A percentile compares a stretch with the other conserved stretches of the same genome.
phyloP scores from a whole-genome alignment of 2,113 vertebrate species.

The Acrocephalus kingi region DNA sequence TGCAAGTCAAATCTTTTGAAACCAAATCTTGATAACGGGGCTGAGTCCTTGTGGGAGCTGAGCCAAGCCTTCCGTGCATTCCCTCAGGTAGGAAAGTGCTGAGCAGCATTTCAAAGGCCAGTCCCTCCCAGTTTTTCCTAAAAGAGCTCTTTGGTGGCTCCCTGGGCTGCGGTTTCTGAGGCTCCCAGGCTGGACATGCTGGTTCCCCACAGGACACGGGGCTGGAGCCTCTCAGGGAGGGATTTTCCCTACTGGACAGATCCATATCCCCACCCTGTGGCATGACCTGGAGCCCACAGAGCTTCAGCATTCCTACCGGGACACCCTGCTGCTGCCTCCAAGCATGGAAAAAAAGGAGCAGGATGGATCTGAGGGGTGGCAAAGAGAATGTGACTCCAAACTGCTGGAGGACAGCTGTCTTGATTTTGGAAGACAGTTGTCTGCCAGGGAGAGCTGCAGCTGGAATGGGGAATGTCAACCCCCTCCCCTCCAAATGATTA shows the following conservation, averaged over 20 bases:
- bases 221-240: neutral
- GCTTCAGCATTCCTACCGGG: neutral
- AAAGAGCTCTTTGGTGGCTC: conserved; percentile 63
- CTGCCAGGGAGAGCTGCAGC: too few species aligned
- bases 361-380: neutral
- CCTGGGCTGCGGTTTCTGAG: conserved; percentile 53
- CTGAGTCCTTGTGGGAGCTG: neutral
- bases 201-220: conserved; percentile 29
- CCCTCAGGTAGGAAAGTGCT: conserved; percentile 55
- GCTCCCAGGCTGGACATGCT: neutral
- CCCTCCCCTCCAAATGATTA: too few species aligned
- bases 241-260: conserved; percentile 66
- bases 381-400: neutral
- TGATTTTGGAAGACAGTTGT: too few species aligned
- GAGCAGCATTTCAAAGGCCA: conserved; percentile 24
- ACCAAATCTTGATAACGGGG: conserved; percentile 59
- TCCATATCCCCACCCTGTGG: conserved; percentile 84
- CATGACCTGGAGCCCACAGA: conserved; percentile 17
- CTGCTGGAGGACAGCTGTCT: neutral
- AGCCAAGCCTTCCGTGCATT: neutral
- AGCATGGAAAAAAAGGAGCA: neutral
- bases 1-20: conserved; percentile 18
- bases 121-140: conserved; percentile 24
- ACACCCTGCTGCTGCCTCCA: conserved; percentile 46
- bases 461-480: too few species aligned